phyloP scores from a whole-genome alignment of 2,888 invertebrate genomes.

The Yponomeuta evonymella region DNA sequence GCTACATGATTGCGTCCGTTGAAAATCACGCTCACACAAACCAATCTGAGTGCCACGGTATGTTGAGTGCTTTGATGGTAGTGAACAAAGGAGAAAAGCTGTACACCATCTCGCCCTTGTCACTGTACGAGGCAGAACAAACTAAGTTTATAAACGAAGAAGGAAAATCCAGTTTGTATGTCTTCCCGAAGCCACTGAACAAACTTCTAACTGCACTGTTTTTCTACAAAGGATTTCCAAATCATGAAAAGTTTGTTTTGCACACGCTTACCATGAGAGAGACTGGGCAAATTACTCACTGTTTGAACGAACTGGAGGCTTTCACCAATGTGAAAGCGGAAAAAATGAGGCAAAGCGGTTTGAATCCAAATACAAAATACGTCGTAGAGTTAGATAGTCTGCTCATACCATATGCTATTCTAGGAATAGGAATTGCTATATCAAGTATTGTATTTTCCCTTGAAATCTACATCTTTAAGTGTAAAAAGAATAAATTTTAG shows the following conservation, averaged over 20 bases:
- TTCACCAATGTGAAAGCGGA: neutral
- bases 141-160: slow-evolving; percentile 30
- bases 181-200: slow-evolving; percentile 30
- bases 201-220: slow-evolving; percentile 45
- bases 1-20: slow-evolving; percentile 18
- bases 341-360: neutral
- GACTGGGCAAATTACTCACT: slow-evolving; percentile 34
- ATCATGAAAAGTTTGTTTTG: slow-evolving; percentile 21
- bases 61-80: neutral
- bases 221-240: slow-evolving; percentile 51
- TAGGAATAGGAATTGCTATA: neutral
- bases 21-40: neutral
- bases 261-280: slow-evolving; percentile 36
- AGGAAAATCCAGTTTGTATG: slow-evolving; percentile 28
- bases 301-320: slow-evolving; percentile 25
- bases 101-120: slow-evolving; percentile 35
- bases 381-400: neutral
- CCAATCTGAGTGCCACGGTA: neutral
- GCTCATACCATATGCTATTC: slow-evolving; percentile 1
- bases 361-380: neutral
- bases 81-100: slow-evolving; percentile 33
- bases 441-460: neutral
- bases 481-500: no score
- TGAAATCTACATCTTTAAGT: neutral
- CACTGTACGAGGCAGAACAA: slow-evolving; percentile 33